These are phyloP conservation scores for Solenopsis fugax DNA, from an alignment of 1,140 invertebrate species.

Conservation along the genomic window DNA sequence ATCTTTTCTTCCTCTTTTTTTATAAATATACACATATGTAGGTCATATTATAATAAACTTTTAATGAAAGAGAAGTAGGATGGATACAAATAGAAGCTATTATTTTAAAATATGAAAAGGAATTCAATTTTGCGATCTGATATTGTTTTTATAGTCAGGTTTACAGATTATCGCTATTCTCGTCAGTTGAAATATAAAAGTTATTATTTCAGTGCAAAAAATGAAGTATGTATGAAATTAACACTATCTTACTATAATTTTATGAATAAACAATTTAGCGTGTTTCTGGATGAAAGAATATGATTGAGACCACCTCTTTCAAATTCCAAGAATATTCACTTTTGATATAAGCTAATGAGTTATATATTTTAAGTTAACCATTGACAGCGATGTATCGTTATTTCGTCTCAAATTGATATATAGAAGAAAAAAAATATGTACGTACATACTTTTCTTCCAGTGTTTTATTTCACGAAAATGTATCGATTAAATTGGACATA, in stretches of 20 bases:
- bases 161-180: neutral
- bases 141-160: neutral
- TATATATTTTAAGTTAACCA: neutral
- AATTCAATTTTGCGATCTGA: neutral
- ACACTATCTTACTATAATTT: neutral
- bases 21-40: neutral
- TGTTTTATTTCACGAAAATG: conserved; percentile 22
- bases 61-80: neutral
- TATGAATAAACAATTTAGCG: neutral
- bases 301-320: too few relatives aligned
- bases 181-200: neutral
- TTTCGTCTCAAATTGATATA: neutral
- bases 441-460: neutral
- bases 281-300: conserved; percentile 17
- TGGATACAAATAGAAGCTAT: neutral
- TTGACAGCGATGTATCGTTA: neutral
- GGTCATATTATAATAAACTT: neutral
- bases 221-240: conserved; percentile 8
- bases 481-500: conserved; percentile 45
- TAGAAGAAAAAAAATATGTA: neutral
- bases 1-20: neutral
- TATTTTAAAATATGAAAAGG: neutral
- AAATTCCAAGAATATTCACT: too few relatives aligned
- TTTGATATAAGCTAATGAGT: too few relatives aligned
- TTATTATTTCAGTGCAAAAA: neutral